A percentile compares a stretch with the other conserved stretches of the same genome.
Conservation (phyloP, 2,797 vertebrate species). For the Parauchenoglanis punctatus region DNA sequence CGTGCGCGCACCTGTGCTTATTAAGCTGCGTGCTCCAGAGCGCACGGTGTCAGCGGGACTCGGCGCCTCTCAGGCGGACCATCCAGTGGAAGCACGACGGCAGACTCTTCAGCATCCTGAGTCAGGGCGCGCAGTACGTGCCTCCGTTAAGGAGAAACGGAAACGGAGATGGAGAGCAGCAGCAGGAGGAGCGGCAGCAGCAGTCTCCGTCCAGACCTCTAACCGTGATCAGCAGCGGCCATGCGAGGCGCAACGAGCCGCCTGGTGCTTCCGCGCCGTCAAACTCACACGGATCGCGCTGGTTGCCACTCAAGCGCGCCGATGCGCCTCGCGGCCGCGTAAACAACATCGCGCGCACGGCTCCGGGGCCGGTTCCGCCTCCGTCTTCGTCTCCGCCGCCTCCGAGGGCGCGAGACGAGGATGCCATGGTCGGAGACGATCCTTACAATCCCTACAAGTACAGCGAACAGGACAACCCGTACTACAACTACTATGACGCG, state of each 20-base stretch:
- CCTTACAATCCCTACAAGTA: slow-evolving; percentile 93
- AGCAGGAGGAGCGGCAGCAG: slow-evolving; percentile 6
- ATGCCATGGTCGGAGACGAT: slow-evolving; percentile 87
- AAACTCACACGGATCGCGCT: slow-evolving; percentile 55
- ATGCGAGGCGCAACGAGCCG: not conserved
- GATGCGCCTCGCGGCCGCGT: slow-evolving; percentile 3
- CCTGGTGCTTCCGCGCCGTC: not conserved
- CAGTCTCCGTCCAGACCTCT: slow-evolving; percentile 65
- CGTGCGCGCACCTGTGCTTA: slow-evolving; percentile 70
- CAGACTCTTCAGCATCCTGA: slow-evolving; percentile 89
- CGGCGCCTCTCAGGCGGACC: slow-evolving; percentile 81
- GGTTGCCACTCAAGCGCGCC: slow-evolving; percentile 66
- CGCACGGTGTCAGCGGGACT: slow-evolving; percentile 72
- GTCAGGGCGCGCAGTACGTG: slow-evolving; percentile 88
- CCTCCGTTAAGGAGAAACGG: slow-evolving; percentile 79
- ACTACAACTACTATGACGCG: slow-evolving; percentile 93
- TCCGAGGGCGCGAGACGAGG: slow-evolving; percentile 67
- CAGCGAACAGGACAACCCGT: slow-evolving; percentile 86
- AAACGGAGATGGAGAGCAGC: slow-evolving; percentile 68
- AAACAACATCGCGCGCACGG: slow-evolving; percentile 18
- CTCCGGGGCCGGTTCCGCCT: not conserved
- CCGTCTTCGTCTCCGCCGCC: not conserved
- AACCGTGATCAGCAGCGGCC: slow-evolving; percentile 71
- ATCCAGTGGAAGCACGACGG: slow-evolving; percentile 95
- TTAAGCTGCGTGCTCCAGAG: slow-evolving; percentile 76